Percentiles rank a stretch among this genome's conserved stretches.
phyloP scores from a whole-genome alignment of 2,888 invertebrate species.

The Amaurobius ferox region DNA sequence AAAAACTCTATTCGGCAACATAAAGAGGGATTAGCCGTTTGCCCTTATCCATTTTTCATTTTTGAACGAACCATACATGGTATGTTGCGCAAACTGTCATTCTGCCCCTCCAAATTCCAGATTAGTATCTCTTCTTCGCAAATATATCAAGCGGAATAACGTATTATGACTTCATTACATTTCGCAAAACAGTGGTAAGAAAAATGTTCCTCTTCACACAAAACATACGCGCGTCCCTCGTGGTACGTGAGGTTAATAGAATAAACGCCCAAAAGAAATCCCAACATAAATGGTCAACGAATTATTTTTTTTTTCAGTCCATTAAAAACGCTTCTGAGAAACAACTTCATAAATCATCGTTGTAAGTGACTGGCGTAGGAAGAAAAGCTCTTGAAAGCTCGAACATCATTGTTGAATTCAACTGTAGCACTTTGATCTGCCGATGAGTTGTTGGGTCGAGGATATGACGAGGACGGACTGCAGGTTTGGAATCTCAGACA shows the following conservation, averaged over 20 bases:
- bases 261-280: slow-evolving; percentile 3
- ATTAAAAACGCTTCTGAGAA: slow-evolving; percentile 23
- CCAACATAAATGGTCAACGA: not conserved
- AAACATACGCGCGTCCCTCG: not conserved
- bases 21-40: too few relatives aligned
- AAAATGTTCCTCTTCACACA: not conserved
- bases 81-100: not conserved
- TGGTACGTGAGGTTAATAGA: slow-evolving; percentile 5
- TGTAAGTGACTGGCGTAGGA: slow-evolving; percentile 8
- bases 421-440: not conserved
- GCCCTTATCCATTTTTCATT: too few relatives aligned
- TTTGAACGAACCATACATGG: too few relatives aligned
- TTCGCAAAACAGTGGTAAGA: not conserved
- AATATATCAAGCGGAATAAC: not conserved
- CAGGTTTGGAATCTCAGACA: too few relatives aligned
- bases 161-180: not conserved
- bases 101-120: not conserved
- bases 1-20: too few relatives aligned
- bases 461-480: too few relatives aligned
- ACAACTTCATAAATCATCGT: slow-evolving; percentile 13
- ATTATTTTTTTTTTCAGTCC: not conserved
- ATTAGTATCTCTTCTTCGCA: not conserved
- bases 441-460: too few relatives aligned
- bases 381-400: not conserved
- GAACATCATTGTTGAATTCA: not conserved